A percentile compares a stretch with the other conserved stretches of the same genome.
Conservation (phyloP, 2,797 vertebrate species). For the Brotula barbata region DNA sequence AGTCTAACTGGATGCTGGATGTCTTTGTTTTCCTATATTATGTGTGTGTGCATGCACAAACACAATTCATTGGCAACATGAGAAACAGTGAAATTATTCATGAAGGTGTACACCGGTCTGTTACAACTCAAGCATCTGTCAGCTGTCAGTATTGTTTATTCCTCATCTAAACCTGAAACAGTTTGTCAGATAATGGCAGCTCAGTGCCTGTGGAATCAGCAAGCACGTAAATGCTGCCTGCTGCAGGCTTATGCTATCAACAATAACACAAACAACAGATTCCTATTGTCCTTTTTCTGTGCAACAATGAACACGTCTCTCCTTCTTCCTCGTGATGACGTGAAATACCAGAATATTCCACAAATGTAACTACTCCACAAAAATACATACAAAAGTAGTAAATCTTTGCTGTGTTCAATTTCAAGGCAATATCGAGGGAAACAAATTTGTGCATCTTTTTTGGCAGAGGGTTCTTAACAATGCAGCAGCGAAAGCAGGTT, state of each 20-base stretch:
- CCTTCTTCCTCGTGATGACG: conserved; percentile 40
- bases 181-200: conserved; percentile 62
- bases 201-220: conserved; percentile 44
- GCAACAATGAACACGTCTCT: conserved; percentile 34
- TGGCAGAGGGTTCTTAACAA: background rate
- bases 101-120: conserved; percentile 54
- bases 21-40: conserved; percentile 55
- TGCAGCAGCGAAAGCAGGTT: conserved; percentile 55
- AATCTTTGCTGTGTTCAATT: conserved; percentile 17
- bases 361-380: conserved; percentile 68
- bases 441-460: conserved; percentile 16
- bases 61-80: conserved; percentile 59
- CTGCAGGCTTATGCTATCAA: conserved; percentile 57
- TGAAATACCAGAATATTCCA: conserved; percentile 53
- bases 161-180: conserved; percentile 66
- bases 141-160: conserved; percentile 73
- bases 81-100: conserved; percentile 65
- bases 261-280: conserved; percentile 49
- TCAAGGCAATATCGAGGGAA: too few species aligned
- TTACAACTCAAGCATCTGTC: conserved; percentile 67
- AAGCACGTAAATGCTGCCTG: conserved; percentile 49
- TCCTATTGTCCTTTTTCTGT: conserved; percentile 54
- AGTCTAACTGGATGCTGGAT: conserved; percentile 37
- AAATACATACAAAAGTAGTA: conserved; percentile 59
- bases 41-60: conserved; percentile 52